These are phyloP conservation scores for Heteromormyrus szaboi DNA, from an alignment of 2,797 vertebrate genomes.

Conservation along the genomic window DNA sequence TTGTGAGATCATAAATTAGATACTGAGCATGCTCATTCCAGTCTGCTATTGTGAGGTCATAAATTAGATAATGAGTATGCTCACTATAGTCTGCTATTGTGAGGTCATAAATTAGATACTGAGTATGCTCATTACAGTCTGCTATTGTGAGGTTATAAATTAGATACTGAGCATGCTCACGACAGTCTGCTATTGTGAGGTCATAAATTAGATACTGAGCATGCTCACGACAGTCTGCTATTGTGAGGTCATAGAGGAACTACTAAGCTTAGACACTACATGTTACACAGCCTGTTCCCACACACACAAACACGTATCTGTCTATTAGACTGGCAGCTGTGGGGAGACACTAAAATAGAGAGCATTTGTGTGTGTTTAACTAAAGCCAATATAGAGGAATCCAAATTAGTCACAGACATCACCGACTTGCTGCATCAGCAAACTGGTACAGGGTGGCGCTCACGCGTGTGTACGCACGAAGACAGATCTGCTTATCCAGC, in stretches of 20 bases:
- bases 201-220: neutral
- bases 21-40: neutral
- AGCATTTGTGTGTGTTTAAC: neutral
- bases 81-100: neutral
- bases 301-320: slow-evolving; percentile 6
- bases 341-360: slow-evolving; percentile 1
- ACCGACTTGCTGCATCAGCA: neutral
- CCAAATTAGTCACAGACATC: slow-evolving; percentile 1
- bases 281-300: neutral
- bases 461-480: neutral
- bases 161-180: no score
- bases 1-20: no score
- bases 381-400: neutral
- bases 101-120: neutral
- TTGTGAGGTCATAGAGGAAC: neutral
- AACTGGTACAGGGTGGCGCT: neutral
- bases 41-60: neutral
- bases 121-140: no score
- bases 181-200: neutral
- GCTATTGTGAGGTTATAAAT: no score
- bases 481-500: neutral
- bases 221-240: neutral
- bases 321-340: neutral
- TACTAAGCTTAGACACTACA: neutral
- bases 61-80: neutral